Evolutionary conservation across 2,113 vertebrate genomes (phyloP), one percentile per base, ranked within the genome.

Genomic region (Peucedramus taeniatus): DNA sequence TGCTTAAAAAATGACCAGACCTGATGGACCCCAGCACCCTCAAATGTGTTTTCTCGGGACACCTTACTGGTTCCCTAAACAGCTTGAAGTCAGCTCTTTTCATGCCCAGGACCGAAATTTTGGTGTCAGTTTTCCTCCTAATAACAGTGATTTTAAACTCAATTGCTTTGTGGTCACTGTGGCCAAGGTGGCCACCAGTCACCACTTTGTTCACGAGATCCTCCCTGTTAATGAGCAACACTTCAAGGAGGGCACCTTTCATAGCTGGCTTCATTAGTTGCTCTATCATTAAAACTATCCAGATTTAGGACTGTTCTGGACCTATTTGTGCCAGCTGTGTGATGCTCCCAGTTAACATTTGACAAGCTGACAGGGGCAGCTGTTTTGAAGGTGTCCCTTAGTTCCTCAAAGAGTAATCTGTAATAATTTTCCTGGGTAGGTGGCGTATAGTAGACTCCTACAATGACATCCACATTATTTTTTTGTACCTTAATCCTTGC

Each of bases 391-490:
- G 9, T 61, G 24, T 47, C n/a, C 4, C 28, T 47, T 63, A 63
- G 28, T 30, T 70, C n/a, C 24, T 70, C 13, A n/a, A 35, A 31
- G 15, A 47, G 3, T 24, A 17, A n/a, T 63, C 11, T 40, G 47
- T 15, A 16, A 28, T 78, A 5, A 5, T 39, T 39, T 39, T 45
- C 33, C 45, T 69, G 23, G 9, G 18, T 51, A 5, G 6, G 33
- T 44, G 18, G 15, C 49, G 40, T 54, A 1, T 63, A 24, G 33
- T 33, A 39, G n/a, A 40, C 19, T 61, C 30, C 10, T 20, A 7
- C 0, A 0, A 30, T 78, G 24, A 26, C 16, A 26, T 54, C 24
- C 1, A 0, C 24, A 3, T 54, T 44, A 39, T 47, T 70, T n/a
- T 27, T 79, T 53, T 40, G n/a, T n/a, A 40, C 24, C 21, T 64